These are phyloP conservation scores for Nemotelus pantherinus DNA, from an alignment of 2,888 invertebrate species.

Conservation along the genomic window DNA sequence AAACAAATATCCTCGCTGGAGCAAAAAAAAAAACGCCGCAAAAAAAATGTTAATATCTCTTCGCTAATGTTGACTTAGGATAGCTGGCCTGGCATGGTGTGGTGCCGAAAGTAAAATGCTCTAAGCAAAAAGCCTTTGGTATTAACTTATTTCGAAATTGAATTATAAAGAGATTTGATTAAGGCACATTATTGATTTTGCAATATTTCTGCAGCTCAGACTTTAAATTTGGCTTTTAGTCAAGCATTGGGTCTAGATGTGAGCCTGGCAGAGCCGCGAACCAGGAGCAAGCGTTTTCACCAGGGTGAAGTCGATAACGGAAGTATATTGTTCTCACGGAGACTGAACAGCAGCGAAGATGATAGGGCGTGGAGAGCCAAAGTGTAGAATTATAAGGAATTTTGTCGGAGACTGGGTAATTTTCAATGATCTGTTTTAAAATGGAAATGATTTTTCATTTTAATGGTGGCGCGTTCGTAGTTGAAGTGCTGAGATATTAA, in stretches of 20 bases:
- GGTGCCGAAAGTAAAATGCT: not conserved
- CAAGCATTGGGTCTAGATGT: not conserved
- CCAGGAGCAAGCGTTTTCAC: too few relatives aligned
- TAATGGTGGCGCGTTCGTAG: not conserved
- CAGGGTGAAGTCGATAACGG: too few relatives aligned
- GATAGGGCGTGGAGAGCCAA: too few relatives aligned
- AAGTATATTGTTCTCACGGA: too few relatives aligned
- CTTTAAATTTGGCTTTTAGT: not conserved
- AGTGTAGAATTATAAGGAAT: not conserved
- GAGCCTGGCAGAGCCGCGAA: too few relatives aligned
- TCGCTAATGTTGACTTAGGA: not conserved
- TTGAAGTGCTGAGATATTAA: not conserved
- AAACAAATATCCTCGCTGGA: not conserved
- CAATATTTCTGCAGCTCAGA: not conserved
- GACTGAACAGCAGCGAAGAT: too few relatives aligned
- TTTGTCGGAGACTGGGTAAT: not conserved
- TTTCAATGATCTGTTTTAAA: not conserved
- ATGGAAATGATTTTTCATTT: not conserved
- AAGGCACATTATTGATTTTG: slow-evolving; percentile 1
- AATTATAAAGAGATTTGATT: slow-evolving; percentile 3
- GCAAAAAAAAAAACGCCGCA: not conserved
- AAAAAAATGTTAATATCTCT: not conserved
- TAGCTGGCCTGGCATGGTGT: not conserved
- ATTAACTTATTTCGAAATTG: slow-evolving; percentile 6
- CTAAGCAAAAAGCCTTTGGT: not conserved